Evolutionary conservation across 2,797 vertebrate species (phyloP).

Genomic region (Chiroxiphia lanceolata): DNA sequence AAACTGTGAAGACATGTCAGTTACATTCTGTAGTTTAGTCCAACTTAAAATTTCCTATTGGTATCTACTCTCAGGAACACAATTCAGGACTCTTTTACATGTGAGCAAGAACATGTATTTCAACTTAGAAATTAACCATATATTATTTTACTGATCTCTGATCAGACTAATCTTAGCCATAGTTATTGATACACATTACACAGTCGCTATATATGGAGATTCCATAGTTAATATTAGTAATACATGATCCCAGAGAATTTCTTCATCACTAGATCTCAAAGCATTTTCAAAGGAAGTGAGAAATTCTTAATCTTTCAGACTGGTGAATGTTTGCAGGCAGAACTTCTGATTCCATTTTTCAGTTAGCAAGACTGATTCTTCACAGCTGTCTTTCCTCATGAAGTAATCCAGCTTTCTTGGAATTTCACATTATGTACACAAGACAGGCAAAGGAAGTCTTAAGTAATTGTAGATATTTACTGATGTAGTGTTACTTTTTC

Average conservation of each 20-base stretch:
- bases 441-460: neutral
- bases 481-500: neutral
- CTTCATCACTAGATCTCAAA: neutral
- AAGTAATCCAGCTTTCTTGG: neutral
- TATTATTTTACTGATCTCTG: neutral
- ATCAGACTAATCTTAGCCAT: neutral
- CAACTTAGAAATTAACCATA: neutral
- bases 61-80: neutral
- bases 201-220: neutral
- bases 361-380: neutral
- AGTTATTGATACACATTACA: neutral
- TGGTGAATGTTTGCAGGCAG: neutral
- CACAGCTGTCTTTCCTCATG: rapidly evolving
- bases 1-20: neutral
- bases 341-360: neutral
- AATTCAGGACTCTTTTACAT: neutral
- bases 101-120: neutral
- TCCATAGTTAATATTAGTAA: neutral
- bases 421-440: neutral
- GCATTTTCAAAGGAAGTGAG: neutral
- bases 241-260: neutral
- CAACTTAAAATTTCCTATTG: neutral
- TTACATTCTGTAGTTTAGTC: neutral
- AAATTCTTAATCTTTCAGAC: neutral
- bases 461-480: neutral